These are phyloP conservation scores for Staurois parvus DNA, from an alignment of 2,797 vertebrate genomes.

Conservation along the genomic window DNA sequence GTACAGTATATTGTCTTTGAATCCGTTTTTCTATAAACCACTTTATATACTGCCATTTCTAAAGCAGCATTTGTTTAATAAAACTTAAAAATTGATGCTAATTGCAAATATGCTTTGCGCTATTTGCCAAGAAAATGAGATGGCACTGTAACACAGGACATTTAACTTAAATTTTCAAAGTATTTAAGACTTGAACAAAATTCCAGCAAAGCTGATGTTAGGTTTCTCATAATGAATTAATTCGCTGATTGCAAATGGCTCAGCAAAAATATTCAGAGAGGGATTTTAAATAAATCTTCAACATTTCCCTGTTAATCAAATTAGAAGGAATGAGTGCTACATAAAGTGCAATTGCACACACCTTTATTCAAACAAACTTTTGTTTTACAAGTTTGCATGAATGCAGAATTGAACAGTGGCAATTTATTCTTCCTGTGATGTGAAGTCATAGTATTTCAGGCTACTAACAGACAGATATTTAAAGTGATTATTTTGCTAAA, in stretches of 20 bases:
- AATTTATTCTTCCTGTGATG: too few species aligned
- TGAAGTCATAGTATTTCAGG: neutral
- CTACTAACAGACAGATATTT: too few species aligned
- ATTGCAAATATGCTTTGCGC: constrained; percentile 53
- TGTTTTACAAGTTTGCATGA: neutral
- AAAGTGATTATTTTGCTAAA: neutral
- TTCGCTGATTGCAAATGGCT: constrained; percentile 35
- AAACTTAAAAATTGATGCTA: constrained; percentile 58
- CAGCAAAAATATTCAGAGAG: neutral
- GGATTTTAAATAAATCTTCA: constrained; percentile 33
- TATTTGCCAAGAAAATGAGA: constrained; percentile 56
- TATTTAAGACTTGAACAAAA: constrained; percentile 46
- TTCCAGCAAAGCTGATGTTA: constrained; percentile 31
- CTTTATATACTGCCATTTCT: constrained; percentile 44
- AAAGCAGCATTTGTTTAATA: constrained; percentile 56
- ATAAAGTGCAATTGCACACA: neutral
- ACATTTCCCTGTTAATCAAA: constrained; percentile 18
- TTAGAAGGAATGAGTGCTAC: neutral
- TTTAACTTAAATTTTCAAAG: constrained; percentile 54
- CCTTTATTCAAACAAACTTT: neutral
- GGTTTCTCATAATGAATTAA: constrained; percentile 34
- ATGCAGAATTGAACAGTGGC: neutral
- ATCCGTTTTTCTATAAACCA: constrained; percentile 47
- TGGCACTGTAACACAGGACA: constrained; percentile 57
- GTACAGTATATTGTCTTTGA: constrained; percentile 47